phyloP scores from a whole-genome alignment of 2,113 vertebrate genomes.

The Podarcis cretensis region DNA sequence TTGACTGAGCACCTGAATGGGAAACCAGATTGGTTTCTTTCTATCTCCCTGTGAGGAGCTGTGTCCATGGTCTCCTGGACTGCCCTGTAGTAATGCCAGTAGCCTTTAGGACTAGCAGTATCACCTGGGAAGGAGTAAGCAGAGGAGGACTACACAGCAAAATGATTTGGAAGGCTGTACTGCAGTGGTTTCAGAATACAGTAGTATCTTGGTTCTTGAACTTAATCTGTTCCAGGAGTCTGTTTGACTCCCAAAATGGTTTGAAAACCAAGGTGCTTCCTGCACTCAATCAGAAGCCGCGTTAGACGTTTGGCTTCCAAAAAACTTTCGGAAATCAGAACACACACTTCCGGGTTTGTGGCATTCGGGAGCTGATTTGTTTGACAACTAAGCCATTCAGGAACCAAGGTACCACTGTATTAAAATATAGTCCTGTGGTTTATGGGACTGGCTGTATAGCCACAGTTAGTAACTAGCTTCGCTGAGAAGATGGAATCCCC shows the following conservation, averaged over 20 bases:
- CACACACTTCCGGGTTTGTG: too few species aligned
- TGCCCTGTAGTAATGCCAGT: not conserved
- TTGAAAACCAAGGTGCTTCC: too few species aligned
- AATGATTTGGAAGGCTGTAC: not conserved
- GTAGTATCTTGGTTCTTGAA: too few species aligned
- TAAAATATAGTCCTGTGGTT: not conserved
- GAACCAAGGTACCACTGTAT: not conserved
- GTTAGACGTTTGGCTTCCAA: too few species aligned
- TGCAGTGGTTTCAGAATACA: too few species aligned
- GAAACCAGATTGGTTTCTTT: not conserved
- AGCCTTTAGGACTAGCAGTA: not conserved
- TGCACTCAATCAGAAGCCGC: too few species aligned
- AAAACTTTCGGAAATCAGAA: too few species aligned
- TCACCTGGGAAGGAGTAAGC: not conserved
- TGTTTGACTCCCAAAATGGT: too few species aligned
- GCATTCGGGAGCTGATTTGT: too few species aligned
- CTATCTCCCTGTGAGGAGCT: not conserved
- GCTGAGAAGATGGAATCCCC: not conserved
- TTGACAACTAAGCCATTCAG: too few species aligned
- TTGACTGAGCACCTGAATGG: not conserved
- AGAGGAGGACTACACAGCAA: not conserved
- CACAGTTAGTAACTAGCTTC: not conserved
- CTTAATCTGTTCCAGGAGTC: too few species aligned
- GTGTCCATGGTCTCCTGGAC: not conserved
- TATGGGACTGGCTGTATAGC: not conserved